Evolutionary conservation across 2,888 invertebrate genomes (phyloP).

Genomic region (Eupsilia transversa): DNA sequence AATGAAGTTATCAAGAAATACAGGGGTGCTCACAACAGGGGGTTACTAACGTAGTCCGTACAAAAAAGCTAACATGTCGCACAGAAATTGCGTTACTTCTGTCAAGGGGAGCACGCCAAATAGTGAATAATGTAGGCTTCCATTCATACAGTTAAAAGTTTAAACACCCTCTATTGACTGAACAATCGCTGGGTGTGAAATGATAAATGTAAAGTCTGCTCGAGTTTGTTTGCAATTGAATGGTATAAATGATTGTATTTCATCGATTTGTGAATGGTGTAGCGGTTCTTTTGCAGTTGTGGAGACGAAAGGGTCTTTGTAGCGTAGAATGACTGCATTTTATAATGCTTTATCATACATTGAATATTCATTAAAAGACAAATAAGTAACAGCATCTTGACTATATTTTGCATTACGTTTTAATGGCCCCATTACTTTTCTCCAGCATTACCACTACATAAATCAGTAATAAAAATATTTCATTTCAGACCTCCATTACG

Average conservation of each 20-base stretch:
- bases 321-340: background rate
- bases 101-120: conserved; percentile 79
- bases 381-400: background rate
- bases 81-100: conserved; percentile 78
- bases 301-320: conserved; percentile 13
- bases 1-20: conserved; percentile 89
- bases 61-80: conserved; percentile 84
- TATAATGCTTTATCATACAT: background rate
- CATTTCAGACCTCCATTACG: conserved; percentile 32
- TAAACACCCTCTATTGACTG: conserved; percentile 87
- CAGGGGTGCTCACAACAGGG: conserved; percentile 78
- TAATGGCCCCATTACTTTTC: background rate
- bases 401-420: background rate
- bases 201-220: conserved; percentile 81
- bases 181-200: conserved; percentile 80
- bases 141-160: conserved; percentile 86
- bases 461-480: conserved; percentile 27
- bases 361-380: background rate
- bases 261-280: conserved; percentile 49
- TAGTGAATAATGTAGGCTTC: conserved; percentile 86
- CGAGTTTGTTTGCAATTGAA: conserved; percentile 65
- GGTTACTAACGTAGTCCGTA: conserved; percentile 66
- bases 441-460: background rate
- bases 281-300: conserved; percentile 37
- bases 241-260: conserved; percentile 57